Evolutionary conservation across 2,888 invertebrate genomes (phyloP).

Genomic region (Diaprepes abbreviatus): DNA sequence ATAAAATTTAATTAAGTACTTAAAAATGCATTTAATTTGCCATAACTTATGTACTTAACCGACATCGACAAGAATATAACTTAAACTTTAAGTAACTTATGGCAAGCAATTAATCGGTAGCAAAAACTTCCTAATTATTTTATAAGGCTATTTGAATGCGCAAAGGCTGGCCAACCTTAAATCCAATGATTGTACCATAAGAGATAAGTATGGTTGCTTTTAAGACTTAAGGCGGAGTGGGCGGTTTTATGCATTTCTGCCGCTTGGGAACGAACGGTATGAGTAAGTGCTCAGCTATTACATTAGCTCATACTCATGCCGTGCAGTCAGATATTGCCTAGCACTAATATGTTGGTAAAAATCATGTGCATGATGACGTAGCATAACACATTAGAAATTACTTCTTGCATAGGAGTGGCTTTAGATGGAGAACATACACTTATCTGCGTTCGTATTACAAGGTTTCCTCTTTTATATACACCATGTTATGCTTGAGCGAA

Average conservation of each 20-base stretch:
- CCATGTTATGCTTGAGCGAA: background rate
- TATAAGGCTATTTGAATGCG: no score
- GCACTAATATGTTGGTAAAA: slow-evolving; percentile 13
- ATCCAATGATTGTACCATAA: slow-evolving; percentile 14
- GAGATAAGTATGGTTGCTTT: slow-evolving; percentile 41
- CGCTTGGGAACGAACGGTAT: slow-evolving; percentile 43
- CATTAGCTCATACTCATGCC: slow-evolving; percentile 26
- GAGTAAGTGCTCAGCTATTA: slow-evolving; percentile 44
- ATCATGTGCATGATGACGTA: slow-evolving; percentile 24
- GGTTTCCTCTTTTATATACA: background rate
- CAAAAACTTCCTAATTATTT: no score
- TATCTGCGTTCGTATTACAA: background rate
- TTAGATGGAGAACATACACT: background rate
- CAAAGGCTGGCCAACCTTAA: slow-evolving; percentile 33
- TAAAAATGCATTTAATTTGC: no score
- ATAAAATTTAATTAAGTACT: no score
- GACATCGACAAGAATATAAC: no score
- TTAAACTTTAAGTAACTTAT: no score
- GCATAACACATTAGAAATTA: slow-evolving; percentile 31
- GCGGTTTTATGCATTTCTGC: slow-evolving; percentile 40
- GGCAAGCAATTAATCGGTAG: no score
- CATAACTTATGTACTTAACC: no score
- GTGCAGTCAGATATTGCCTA: slow-evolving; percentile 3
- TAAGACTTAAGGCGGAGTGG: slow-evolving; percentile 42
- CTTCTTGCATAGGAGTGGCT: slow-evolving; percentile 12